Evolutionary conservation across 2,888 invertebrate genomes (phyloP).

Genomic region (Sceliomorpha sp.): DNA sequence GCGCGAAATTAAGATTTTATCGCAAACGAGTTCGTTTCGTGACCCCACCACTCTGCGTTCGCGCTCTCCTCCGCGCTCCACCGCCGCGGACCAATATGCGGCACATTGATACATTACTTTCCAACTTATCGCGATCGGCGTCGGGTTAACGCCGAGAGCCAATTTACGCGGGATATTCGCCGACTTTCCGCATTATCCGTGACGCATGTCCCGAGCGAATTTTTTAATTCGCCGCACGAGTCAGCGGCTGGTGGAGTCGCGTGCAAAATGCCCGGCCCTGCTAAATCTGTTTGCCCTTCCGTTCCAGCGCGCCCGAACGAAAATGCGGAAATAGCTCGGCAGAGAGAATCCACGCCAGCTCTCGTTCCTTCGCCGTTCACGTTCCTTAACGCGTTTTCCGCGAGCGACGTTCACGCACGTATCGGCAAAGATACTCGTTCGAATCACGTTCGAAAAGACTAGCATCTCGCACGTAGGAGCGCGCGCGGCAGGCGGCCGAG

Average conservation of each 20-base stretch:
- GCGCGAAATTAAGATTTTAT: conserved; percentile 59
- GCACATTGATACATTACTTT: conserved; percentile 41
- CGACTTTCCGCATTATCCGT: background rate
- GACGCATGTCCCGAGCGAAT: background rate
- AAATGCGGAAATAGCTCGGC: conserved; percentile 1
- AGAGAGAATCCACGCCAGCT: conserved; percentile 8
- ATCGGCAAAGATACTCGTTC: conserved; percentile 21
- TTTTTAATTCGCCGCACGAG: background rate
- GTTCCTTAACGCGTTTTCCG: conserved; percentile 22
- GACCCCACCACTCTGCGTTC: conserved; percentile 35
- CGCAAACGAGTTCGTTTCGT: conserved; percentile 56
- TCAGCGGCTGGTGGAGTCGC: too few species aligned
- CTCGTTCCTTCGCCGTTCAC: background rate
- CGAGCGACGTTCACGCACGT: conserved; percentile 29
- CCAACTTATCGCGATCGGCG: conserved; percentile 27
- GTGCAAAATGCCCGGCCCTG: too few species aligned
- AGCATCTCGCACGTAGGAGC: conserved; percentile 7
- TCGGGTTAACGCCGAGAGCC: conserved; percentile 21
- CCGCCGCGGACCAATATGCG: conserved; percentile 26
- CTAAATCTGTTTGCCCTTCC: too few species aligned
- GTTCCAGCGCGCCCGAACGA: too few species aligned
- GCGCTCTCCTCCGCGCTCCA: conserved; percentile 26
- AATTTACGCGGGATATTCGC: conserved; percentile 28
- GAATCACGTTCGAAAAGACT: conserved; percentile 45
- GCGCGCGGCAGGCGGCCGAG: conserved; percentile 12